Percentiles rank a stretch among this genome's conserved stretches.
Evolutionary conservation across 1,140 invertebrate species (phyloP).

Genomic region (Drosophila melanogaster): Release_6_plus_ISO1_MT NT_037436.4:2266501-2267000

Average conservation of each 20-base stretch:
- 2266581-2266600: too few species aligned
- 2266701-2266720: conserved; percentile 80
- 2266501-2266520: conserved; percentile 50
- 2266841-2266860: conserved; percentile 82
- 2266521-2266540: conserved; percentile 45
- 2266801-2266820: conserved; percentile 73
- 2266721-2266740: conserved; percentile 79
- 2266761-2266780: conserved; percentile 81
- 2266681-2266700: conserved; percentile 67
- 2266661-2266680: conserved; percentile 70
- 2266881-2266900: conserved; percentile 82
- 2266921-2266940: conserved; percentile 84
- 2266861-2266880: conserved; percentile 77
- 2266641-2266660: conserved; percentile 52
- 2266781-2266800: conserved; percentile 78
- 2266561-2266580: too few species aligned
- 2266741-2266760: conserved; percentile 74
- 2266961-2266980: conserved; percentile 76
- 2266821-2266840: conserved; percentile 70
- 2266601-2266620: conserved; percentile 52
- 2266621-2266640: conserved; percentile 22
- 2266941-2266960: conserved; percentile 67
- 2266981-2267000: conserved; percentile 74
- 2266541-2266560: not conserved
- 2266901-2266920: conserved; percentile 84